A percentile compares a stretch with the other conserved stretches of the same genome.
Evolutionary conservation across 2,797 vertebrate genomes (phyloP).

Genomic region (Allobates femoralis): DNA sequence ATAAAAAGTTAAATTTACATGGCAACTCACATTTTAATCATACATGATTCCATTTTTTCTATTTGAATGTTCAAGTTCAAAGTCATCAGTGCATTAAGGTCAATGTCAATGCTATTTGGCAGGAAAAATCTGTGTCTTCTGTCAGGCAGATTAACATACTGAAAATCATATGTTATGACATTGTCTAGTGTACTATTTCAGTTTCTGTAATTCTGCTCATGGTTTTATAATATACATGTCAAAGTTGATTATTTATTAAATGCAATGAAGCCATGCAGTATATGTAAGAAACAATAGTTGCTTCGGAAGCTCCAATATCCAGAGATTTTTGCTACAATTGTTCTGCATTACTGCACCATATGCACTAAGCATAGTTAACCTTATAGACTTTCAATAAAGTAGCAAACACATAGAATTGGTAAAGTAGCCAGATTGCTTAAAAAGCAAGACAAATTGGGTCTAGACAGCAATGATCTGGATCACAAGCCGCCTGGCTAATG

Average conservation of each 20-base stretch:
- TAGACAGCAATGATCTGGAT: background rate
- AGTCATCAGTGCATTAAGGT: conserved; percentile 1
- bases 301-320: background rate
- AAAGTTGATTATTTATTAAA: background rate
- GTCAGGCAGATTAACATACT: conserved; percentile 8
- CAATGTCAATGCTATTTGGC: conserved; percentile 4
- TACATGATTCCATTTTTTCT: background rate
- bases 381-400: background rate
- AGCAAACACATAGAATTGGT: background rate
- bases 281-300: background rate
- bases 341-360: background rate
- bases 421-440: background rate
- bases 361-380: background rate
- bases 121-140: background rate
- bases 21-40: background rate
- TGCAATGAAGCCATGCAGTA: conserved; percentile 1
- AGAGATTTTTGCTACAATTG: background rate
- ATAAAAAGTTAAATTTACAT: background rate
- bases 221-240: background rate
- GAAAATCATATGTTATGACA: conserved; percentile 6
- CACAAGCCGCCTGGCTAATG: background rate
- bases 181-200: background rate
- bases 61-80: conserved; percentile 6
- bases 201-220: background rate
- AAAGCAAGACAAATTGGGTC: background rate